Percentiles rank a stretch among this genome's conserved stretches.
These are phyloP conservation scores for Drosophila teissieri DNA, from an alignment of 1,140 invertebrate species.

Conservation along the genomic window DNA sequence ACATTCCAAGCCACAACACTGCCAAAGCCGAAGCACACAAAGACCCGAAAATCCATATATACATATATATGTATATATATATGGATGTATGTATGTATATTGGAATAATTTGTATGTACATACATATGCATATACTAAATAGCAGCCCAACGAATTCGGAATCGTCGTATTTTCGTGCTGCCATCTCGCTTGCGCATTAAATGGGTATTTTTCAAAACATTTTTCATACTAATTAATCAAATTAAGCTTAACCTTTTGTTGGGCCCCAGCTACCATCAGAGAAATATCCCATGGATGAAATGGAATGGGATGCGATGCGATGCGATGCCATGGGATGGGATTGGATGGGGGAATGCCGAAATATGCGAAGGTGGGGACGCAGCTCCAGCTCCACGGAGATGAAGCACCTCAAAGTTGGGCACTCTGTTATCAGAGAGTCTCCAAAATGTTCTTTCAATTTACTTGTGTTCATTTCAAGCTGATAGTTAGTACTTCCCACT, in stretches of 20 bases:
- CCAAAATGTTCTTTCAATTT: background rate
- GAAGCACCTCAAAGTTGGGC: constrained; percentile 10
- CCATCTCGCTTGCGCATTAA: constrained; percentile 18
- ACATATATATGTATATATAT: constrained; percentile 12
- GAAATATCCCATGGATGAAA: background rate
- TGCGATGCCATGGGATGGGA: no score
- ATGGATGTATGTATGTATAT: background rate
- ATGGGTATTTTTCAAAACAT: constrained; percentile 56
- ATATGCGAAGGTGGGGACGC: background rate
- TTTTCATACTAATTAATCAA: constrained; percentile 80
- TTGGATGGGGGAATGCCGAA: background rate
- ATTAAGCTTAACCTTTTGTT: constrained; percentile 77
- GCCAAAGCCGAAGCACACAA: constrained; percentile 8
- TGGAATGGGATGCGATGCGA: no score
- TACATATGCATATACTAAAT: background rate
- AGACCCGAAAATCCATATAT: constrained; percentile 19
- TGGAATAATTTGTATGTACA: no score
- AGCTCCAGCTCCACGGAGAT: background rate
- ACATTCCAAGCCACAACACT: constrained; percentile 60
- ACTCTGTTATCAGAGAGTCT: background rate
- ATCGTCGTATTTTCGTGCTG: constrained; percentile 5
- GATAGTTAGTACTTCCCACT: background rate
- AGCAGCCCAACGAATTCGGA: constrained; percentile 3
- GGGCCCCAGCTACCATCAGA: constrained; percentile 25
- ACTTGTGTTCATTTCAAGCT: background rate